These are phyloP conservation scores for Oncorhynchus clarkii DNA, from an alignment of 2,113 vertebrate genomes.

Conservation along the genomic window DNA sequence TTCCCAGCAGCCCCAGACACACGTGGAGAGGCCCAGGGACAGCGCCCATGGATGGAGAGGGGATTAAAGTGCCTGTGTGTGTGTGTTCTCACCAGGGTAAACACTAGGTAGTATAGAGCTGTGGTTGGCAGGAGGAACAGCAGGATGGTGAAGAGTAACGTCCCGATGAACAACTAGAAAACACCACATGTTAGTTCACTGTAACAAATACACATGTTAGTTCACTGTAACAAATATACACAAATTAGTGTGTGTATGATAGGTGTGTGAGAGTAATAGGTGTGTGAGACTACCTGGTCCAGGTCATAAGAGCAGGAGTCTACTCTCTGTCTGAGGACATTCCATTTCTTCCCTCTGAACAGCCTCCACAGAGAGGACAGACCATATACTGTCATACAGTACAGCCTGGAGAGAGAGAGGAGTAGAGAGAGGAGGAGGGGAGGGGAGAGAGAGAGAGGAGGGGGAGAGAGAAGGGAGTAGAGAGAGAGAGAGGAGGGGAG, in stretches of 20 bases:
- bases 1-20: too few species aligned
- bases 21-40: too few species aligned
- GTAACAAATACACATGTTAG: too few species aligned
- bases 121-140: slow-evolving; percentile 94
- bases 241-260: too few species aligned
- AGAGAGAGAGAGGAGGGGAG: not conserved
- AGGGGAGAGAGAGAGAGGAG: too few species aligned
- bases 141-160: slow-evolving; percentile 91
- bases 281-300: slow-evolving; percentile 83
- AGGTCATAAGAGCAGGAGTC: slow-evolving; percentile 97
- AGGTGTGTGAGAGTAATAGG: too few species aligned
- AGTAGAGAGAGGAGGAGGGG: too few species aligned
- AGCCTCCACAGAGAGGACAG: slow-evolving; percentile 96
- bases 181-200: not conserved
- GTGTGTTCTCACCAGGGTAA: slow-evolving; percentile 83
- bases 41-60: too few species aligned
- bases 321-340: slow-evolving; percentile 90
- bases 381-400: slow-evolving; percentile 91
- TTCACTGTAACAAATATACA: too few species aligned
- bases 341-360: slow-evolving; percentile 99
- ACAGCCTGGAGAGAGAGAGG: slow-evolving; percentile 75
- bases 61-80: not conserved
- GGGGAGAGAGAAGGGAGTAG: not conserved
- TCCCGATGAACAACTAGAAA: slow-evolving; percentile 90
- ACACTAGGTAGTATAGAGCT: slow-evolving; percentile 95